Percentiles rank a stretch among this genome's conserved stretches.
Conservation (phyloP, 2,888 invertebrate genomes). For the Lasioglossum vierecki region DNA sequence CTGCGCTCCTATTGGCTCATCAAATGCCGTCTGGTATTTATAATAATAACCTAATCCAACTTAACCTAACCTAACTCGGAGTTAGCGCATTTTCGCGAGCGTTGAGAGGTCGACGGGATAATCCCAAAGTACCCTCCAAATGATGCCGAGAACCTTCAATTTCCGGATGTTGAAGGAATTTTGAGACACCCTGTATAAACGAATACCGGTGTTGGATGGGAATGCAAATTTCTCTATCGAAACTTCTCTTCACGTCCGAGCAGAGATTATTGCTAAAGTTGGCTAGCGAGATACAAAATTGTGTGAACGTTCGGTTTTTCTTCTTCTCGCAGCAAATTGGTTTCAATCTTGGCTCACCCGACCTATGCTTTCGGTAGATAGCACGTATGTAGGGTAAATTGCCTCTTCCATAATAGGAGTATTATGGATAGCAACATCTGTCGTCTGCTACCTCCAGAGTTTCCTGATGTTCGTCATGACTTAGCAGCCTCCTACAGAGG, state of each 20-base stretch:
- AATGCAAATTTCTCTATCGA: background rate
- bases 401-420: conserved; percentile 49
- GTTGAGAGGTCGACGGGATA: too few relatives aligned
- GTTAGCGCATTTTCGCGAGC: too few relatives aligned
- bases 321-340: background rate
- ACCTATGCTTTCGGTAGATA: conserved; percentile 27
- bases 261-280: conserved; percentile 2
- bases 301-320: background rate
- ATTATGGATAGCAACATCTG: conserved; percentile 67
- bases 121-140: too few relatives aligned
- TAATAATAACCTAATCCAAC: too few relatives aligned
- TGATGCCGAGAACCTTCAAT: too few relatives aligned
- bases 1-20: too few relatives aligned
- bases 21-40: too few relatives aligned
- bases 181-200: too few relatives aligned
- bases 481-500: conserved; percentile 49
- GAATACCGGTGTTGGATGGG: background rate
- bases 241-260: background rate
- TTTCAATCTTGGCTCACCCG: conserved; percentile 34
- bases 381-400: conserved; percentile 62
- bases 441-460: conserved; percentile 43
- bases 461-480: conserved; percentile 46
- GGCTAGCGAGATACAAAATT: background rate
- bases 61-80: too few relatives aligned
- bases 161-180: too few relatives aligned